Evolutionary conservation across 2,113 vertebrate genomes (phyloP), one percentile per base, ranked within the genome.

Genomic region (Oncorhynchus keta): DNA sequence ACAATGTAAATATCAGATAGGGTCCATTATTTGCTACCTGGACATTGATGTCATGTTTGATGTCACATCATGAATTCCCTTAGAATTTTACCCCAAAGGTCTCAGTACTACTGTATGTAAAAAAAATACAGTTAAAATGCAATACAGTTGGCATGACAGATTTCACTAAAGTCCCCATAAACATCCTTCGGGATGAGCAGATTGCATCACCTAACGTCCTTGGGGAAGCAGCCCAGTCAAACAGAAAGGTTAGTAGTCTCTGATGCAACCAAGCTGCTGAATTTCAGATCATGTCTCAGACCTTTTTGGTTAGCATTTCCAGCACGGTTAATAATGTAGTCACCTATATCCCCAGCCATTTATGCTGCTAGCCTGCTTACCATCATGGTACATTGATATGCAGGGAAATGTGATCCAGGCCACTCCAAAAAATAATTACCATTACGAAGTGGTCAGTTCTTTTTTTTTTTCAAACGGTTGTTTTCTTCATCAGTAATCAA

Each of bases 401-500:
- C 57, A 61, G 67, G 51, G 70, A 64, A 72, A 84, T 72, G 77
- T 78, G 84, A 87, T 86, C 85, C 65, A 45, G 35, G 35, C 57
- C n/a, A 22, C 59, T 85, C 67, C 79, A 62, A 62, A 75, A 82
- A 88, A 89, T 89, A 89, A 91, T 91, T 90, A 89, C 80, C 67
- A 76, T 70, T 73, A 76, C 70, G 78, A 76, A 90, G 83, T 85
- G 88, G 90, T 91, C 89, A 89, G 51, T 86, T 90, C 86, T 90
- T 73, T 81, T 85, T n/a, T 85, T 86, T 82, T 79, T 76, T 79
- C 51, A 74, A 84, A 88, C 79, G 77, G 80, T 90, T 90, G 87
- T 92, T 93, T 92, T 84, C 89, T 86, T 91, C 87, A 85, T 96
- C 95, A 91, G 90, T 96, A 97, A 98, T 97, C 95, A 98, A 97